phyloP scores from a whole-genome alignment of 2,888 invertebrate genomes.

The Liposcelis brunnea region DNA sequence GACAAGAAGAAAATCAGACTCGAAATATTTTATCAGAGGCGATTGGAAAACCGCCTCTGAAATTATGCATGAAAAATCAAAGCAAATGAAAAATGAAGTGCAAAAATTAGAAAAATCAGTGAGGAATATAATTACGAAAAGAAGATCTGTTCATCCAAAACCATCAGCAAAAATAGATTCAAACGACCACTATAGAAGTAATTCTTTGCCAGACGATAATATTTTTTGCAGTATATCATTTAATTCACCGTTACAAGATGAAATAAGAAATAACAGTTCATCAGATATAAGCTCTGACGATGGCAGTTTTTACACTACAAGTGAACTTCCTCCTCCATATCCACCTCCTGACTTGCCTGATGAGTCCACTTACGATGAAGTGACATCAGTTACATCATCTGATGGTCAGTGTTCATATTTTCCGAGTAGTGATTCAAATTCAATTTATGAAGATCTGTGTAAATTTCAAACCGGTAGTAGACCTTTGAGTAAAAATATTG shows the following conservation, averaged over 20 bases:
- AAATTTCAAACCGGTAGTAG: neutral
- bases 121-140: constrained; percentile 24
- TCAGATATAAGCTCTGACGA: constrained; percentile 26
- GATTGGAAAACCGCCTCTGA: constrained; percentile 27
- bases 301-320: constrained; percentile 28
- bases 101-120: constrained; percentile 28
- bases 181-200: constrained; percentile 28
- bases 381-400: constrained; percentile 24
- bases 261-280: constrained; percentile 3
- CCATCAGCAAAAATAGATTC: constrained; percentile 17
- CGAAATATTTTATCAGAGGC: constrained; percentile 20
- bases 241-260: constrained; percentile 32
- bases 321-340: constrained; percentile 36
- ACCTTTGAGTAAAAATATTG: neutral
- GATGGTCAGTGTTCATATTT: constrained; percentile 10
- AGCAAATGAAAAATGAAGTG: constrained; percentile 39
- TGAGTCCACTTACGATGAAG: constrained; percentile 36
- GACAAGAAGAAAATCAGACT: constrained; percentile 30
- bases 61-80: constrained; percentile 34
- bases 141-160: constrained; percentile 20
- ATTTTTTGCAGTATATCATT: constrained; percentile 48
- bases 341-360: constrained; percentile 40
- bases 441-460: constrained; percentile 17
- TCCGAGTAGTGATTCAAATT: constrained; percentile 3
- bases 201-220: constrained; percentile 37